Base-by-base conservation (phyloP, 2,113 vertebrate genomes). In the Callospermophilus lateralis region DNA sequence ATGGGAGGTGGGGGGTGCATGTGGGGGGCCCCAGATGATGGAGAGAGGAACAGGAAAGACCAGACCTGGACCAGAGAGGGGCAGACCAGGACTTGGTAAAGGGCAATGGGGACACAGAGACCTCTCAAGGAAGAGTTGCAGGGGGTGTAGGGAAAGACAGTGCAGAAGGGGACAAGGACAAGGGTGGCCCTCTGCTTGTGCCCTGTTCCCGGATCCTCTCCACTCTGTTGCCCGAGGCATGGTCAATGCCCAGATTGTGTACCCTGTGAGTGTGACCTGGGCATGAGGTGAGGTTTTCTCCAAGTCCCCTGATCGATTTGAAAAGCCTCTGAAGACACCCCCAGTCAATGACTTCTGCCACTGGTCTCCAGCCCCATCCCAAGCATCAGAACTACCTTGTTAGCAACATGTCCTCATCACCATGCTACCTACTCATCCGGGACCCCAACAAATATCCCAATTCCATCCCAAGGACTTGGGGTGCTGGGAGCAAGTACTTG, bases 361-460 rank as follows among this genome's bases (percentile, higher is more conserved):
- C 4, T 6, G 72, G 45, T 13, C 3, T 12, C 32, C 73, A 13
- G 34, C 72, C 42, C 26, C 28, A 2, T 34, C 76, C 8, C 11
- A 45, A 11, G 68, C 5, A 32, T 65, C 61, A n/a, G 51, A 9
- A 34, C 63, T 70, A 13, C 26, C 3, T 8, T 4, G 28, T 6
- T 2, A 1, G 42, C n/a, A 6, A 58, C 10, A 1, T 4, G 6
- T 26, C 22, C 37, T 9, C 24, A 51, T 26, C n/a, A 5, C 2
- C 72, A 15, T 19, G n/a, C 32, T 26, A 53, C 24, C 32, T 48
- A 16, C 51, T 6, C 42, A 42, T 42, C 42, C 42, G 42, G 42
- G 55, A 51, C 1, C 34, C 10, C 48, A 45, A 51, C 20, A 55
- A 8, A 42, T 42, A 34, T n/a, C 16, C 24, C 8, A 16, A 39